Percentiles rank a stretch among this genome's conserved stretches.
phyloP scores from a whole-genome alignment of 2,113 vertebrate genomes.

The Lathamus discolor region DNA sequence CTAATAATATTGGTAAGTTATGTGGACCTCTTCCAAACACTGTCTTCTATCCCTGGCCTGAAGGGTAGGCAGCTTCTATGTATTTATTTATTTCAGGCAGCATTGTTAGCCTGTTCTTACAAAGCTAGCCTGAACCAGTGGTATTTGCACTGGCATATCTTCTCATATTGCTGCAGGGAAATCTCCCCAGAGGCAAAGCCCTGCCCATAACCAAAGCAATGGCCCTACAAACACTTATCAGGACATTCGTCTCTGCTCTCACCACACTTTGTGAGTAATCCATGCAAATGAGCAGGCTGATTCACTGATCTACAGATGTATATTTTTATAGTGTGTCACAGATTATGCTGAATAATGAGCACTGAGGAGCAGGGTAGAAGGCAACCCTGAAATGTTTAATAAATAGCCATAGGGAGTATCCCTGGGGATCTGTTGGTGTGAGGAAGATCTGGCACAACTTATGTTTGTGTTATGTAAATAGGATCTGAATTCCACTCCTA shows the following conservation, averaged over 20 bases:
- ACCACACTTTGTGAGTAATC: not conserved
- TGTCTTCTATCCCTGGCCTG: not conserved
- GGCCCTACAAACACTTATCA: not conserved
- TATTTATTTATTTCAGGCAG: not conserved
- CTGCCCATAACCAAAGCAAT: not conserved
- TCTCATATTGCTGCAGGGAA: not conserved
- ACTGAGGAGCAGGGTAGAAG: not conserved
- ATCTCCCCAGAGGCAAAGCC: not conserved
- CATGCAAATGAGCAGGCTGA: not conserved
- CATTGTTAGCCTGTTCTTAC: not conserved
- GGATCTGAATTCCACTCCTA: not conserved
- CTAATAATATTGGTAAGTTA: not conserved
- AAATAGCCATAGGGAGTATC: not conserved
- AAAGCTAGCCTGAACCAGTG: not conserved
- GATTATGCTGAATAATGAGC: not conserved
- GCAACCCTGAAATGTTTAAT: not conserved
- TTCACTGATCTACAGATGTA: not conserved
- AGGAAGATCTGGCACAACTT: not conserved
- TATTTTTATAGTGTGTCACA: not conserved
- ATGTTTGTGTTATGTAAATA: fast-evolving
- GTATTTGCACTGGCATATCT: not conserved
- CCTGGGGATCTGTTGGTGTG: not conserved
- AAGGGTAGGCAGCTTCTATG: not conserved
- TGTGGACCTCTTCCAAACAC: not conserved
- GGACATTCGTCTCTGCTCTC: not conserved